Evolutionary conservation across 2,113 vertebrate genomes (phyloP).

Genomic region (Tympanuchus pallidicinctus): DNA sequence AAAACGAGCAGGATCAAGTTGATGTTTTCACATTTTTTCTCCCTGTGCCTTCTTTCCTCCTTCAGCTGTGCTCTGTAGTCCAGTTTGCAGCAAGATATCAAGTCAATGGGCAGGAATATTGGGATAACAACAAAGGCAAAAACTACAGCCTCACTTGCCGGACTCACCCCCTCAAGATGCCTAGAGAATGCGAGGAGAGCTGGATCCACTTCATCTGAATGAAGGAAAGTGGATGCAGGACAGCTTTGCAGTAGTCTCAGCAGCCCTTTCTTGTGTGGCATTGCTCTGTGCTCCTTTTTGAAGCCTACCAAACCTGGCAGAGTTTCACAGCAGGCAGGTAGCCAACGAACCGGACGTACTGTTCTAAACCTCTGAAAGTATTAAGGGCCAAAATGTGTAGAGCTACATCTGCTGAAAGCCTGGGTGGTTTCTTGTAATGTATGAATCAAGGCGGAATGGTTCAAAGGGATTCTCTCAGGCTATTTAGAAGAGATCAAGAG

Average conservation of each 20-base stretch:
- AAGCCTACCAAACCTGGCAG: not conserved
- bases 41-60: slow-evolving; percentile 88
- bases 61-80: slow-evolving; percentile 83
- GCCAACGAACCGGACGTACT: not conserved
- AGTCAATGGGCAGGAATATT: slow-evolving; percentile 81
- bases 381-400: slow-evolving; percentile 32
- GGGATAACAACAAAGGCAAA: slow-evolving; percentile 90
- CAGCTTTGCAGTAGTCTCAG: not conserved
- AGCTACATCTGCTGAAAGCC: not conserved
- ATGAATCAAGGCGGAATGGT: not conserved
- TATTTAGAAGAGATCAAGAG: not conserved
- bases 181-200: slow-evolving; percentile 91
- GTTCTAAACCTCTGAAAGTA: not conserved
- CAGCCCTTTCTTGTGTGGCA: not conserved
- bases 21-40: slow-evolving; percentile 91
- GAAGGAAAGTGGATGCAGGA: not conserved
- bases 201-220: slow-evolving; percentile 93
- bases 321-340: not conserved
- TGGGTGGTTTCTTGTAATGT: not conserved
- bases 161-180: slow-evolving; percentile 86
- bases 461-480: not conserved
- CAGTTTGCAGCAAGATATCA: slow-evolving; percentile 89
- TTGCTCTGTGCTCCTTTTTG: not conserved
- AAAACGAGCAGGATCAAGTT: slow-evolving; percentile 18
- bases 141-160: slow-evolving; percentile 91